Base-by-base conservation (phyloP, 2,888 invertebrate species). In the Smittia sp. region DNA sequence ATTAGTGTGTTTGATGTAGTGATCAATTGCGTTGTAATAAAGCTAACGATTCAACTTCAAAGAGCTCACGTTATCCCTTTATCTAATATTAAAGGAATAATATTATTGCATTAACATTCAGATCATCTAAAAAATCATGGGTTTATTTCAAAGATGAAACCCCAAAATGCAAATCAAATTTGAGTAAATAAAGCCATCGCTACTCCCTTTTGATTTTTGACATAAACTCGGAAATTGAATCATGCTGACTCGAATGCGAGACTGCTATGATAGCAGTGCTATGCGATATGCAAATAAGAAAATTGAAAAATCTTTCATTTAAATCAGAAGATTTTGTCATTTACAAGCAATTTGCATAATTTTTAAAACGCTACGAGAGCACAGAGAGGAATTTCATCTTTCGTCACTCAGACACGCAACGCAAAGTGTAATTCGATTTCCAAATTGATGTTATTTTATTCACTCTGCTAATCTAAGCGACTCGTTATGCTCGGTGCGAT, bases 311-410 rank as follows among this genome's bases (percentile, higher is more conserved):
- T 67, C 67, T 58, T 18, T 9, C 63, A 25, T 63, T 27, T 63
- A 27, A 63, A 63, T 63, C 63, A 63, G 27, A 69, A 69, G 27
- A 52, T 67, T 67, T 69, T 54, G 54, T 69, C 69, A 69, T 67
- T 52, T 69, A 69, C 54, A 54, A 25, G 39, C 54, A 54, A 69
- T 69, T 54, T 69, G 54, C 69, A 69, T 69, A 69, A 54, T 69
- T 69, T 69, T 52, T 9, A 20, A 39, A 32, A 32, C 32, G 38
- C 25, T 38, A 3, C 58, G 58, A 3, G n/a, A 46, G 2, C 58
- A 18, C 22, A 9, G 18, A 18, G 58, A 18, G 9, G 11, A n/a
- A 22, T 18, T 58, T 20, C 20, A 1, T 58, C 9, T n/a, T 58
- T 22, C 18, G 15, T 18, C 58, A 18, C 18, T 15, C 52, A 46